Conservation (phyloP, 2,113 vertebrate genomes). For the Picathartes gymnocephalus region DNA sequence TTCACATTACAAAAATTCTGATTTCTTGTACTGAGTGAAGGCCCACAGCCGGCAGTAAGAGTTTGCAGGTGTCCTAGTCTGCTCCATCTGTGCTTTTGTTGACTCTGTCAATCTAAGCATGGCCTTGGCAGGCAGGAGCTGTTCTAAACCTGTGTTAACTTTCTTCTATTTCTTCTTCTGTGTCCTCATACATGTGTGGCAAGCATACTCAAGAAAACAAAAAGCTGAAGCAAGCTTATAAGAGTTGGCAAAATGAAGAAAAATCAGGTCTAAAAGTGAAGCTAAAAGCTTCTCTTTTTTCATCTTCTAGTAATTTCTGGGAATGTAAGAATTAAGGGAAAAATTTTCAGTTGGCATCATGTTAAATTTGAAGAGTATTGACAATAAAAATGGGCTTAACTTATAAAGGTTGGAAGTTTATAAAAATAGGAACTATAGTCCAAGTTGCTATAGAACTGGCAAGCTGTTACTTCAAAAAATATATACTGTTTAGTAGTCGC, state of each 20-base stretch:
- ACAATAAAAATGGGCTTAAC: constrained; percentile 68
- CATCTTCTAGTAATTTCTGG: constrained; percentile 45
- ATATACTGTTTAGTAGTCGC: constrained; percentile 61
- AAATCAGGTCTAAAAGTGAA: constrained; percentile 2
- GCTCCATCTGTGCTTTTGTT: constrained; percentile 40
- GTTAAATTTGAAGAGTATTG: constrained; percentile 67
- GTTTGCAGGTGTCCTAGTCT: constrained; percentile 37
- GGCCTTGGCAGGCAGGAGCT: constrained; percentile 1
- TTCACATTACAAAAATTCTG: neutral
- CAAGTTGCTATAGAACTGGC: constrained; percentile 71
- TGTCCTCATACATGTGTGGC: constrained; percentile 17
- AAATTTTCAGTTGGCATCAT: constrained; percentile 41
- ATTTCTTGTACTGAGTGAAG: neutral
- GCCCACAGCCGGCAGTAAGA: neutral
- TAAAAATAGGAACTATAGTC: constrained; percentile 68
- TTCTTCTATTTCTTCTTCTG: constrained; percentile 40
- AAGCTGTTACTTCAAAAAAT: constrained; percentile 65
- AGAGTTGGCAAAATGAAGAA: neutral
- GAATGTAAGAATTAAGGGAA: constrained; percentile 59
- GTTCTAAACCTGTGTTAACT: constrained; percentile 43
- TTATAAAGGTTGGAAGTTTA: constrained; percentile 72
- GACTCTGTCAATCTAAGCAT: constrained; percentile 20
- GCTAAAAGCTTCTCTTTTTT: constrained; percentile 6
- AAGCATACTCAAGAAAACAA: constrained; percentile 12
- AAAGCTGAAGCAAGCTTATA: neutral